Base-by-base conservation (phyloP, 2,888 invertebrate genomes). In the Plagiodera versicolora region DNA sequence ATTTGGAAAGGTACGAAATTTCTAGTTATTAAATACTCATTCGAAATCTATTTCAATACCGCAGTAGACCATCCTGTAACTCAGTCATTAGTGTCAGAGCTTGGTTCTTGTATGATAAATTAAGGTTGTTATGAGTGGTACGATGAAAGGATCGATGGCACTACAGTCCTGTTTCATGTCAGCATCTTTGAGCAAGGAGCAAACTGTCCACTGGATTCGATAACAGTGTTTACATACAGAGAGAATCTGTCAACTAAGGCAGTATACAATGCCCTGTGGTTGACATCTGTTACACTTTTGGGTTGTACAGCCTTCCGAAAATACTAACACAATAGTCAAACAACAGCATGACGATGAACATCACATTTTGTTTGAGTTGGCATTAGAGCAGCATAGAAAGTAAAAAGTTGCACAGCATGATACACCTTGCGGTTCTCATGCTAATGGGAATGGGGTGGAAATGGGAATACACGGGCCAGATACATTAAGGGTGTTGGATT, bases 381-480 rank as follows among this genome's bases (percentile, higher is more conserved):
- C 61, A 28, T 58, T 46, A 45, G 55, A 52, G 56, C 44, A 54
- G 60, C 50, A 59, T 19, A 51, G 55, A 61, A 56, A 64, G 60
- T 54, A 66, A 64, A 66, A 64, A 64, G 61, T 66, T 64, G 58
- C 59, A 61, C 52, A 51, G 51, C 54, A 30, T 47, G 56, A 55
- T 69, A 62, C 73, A 74, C 73, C 74, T 74, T 74, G 73, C 70
- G 66, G 68, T 74, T 74, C 74, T 64, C 73, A 74, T 72, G 68
- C 70, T 74, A 72, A 74, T 72, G 70, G 71, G 64, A 65, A 64
- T 66, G 70, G 67, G 72, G 49, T 18, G 45, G 63, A 57, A 56
- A 64, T 28, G 54, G 48, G 45, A 61, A 63, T 70, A 66, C 60
- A 64, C 70, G 71, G 24, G 51, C 58, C 20, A 16, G 39, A 32